Percentiles rank a stretch among this genome's conserved stretches.
phyloP scores from a whole-genome alignment of 2,113 vertebrate genomes.

The Melanostigma gelatinosum region DNA sequence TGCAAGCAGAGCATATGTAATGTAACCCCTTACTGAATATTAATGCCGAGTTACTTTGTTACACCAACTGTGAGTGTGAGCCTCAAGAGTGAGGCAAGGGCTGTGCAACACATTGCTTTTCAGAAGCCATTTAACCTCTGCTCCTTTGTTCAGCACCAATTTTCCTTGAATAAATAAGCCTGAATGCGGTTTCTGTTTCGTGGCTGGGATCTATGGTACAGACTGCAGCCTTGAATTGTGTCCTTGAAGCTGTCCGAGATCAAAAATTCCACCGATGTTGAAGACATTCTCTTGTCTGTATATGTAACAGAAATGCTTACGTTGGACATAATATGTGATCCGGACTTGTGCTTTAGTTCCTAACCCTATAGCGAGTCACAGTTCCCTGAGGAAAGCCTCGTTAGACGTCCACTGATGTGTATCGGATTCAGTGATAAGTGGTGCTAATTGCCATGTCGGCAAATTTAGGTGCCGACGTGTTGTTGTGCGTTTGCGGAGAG shows the following conservation, averaged over 20 bases:
- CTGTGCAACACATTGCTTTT: conserved; percentile 61
- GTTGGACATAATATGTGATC: conserved; percentile 44
- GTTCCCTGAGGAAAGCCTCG: conserved; percentile 60
- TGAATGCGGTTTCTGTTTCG: conserved; percentile 36
- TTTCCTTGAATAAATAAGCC: conserved; percentile 42
- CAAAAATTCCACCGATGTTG: conserved; percentile 10
- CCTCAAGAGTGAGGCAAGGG: conserved; percentile 59
- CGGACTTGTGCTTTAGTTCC: conserved; percentile 31
- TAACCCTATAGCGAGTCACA: conserved; percentile 61
- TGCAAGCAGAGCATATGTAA: conserved; percentile 65
- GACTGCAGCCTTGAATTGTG: conserved; percentile 9
- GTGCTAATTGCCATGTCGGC: conserved; percentile 66
- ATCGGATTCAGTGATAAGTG: conserved; percentile 69
- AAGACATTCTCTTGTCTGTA: conserved; percentile 18
- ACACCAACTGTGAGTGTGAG: conserved; percentile 54
- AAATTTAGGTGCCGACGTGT: conserved; percentile 47
- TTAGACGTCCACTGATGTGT: conserved; percentile 67
- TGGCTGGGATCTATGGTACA: not conserved
- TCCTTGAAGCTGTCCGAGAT: conserved; percentile 34
- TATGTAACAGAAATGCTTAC: conserved; percentile 40
- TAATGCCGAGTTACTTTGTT: conserved; percentile 67
- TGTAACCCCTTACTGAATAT: conserved; percentile 67
- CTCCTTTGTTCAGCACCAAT: conserved; percentile 53
- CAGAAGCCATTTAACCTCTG: conserved; percentile 49
- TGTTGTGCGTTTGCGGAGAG: conserved; percentile 33